Evolutionary conservation across 2,797 vertebrate species (phyloP), one percentile per base, ranked within the genome.

Genomic region (Prunella strophiata): DNA sequence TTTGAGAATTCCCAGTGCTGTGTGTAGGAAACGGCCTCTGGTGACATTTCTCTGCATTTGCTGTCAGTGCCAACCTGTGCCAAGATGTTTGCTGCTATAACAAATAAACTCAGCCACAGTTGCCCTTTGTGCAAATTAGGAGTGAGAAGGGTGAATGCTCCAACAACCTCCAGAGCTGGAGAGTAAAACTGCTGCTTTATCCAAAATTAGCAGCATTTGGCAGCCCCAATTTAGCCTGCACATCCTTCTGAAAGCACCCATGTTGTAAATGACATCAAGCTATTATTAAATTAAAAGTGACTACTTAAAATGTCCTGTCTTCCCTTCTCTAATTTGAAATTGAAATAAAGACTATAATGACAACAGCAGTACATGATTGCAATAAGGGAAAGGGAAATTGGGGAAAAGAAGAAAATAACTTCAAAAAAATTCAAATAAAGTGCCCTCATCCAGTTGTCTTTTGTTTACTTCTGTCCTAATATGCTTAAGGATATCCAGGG

Each of bases 11-110:
- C 58, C 38, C 83, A 89, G 17, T 14, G n/a, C 45, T 14, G 40
- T 19, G 95, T 81, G 86, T 89, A 96, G 96, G 97, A 97, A 96
- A 96, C 78, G 7, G 27, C 95, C 95, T 72, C 85, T 92, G 94
- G 92, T 94, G 91, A 92, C 93, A 92, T 90, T 95, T 71, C 66
- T 36, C 85, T 52, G 40, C 75, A 62, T 40, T 78, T 48, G 51
- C 50, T 59, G 34, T 45, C 65, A 34, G 36, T 18, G 72, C 62
- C 84, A 89, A 34, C 42, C 11, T 43, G 50, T 86, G 91, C 89
- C 93, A 76, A 52, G 70, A 16, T 21, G 80, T 92, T 85, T 89
- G 71, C 51, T 85, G 29, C 73, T 88, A 6, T 55, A 76, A 40
- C 47, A 91, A 94, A 75, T 55, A 77, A 66, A 48, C 38, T 21